Percentiles rank a stretch among this genome's conserved stretches.
Evolutionary conservation across 2,797 vertebrate genomes (phyloP).

Genomic region (Pseudocheirus occidentalis): DNA sequence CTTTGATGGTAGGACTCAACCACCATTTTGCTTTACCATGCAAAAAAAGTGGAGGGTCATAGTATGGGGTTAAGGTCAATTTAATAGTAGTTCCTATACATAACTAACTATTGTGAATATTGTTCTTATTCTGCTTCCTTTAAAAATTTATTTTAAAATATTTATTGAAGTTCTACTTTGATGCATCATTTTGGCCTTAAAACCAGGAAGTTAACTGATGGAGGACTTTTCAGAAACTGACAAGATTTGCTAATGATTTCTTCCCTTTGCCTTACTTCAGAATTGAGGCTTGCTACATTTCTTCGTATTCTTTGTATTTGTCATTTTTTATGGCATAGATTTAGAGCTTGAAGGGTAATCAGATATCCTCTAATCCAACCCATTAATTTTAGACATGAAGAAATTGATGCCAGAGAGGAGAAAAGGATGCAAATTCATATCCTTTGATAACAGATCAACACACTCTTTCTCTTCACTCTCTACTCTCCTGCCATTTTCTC

Average conservation of each 20-base stretch:
- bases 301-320: background rate
- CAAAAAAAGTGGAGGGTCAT: background rate
- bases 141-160: background rate
- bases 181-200: background rate
- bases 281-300: background rate
- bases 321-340: background rate
- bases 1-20: background rate
- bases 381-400: background rate
- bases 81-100: background rate
- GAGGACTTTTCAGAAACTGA: background rate
- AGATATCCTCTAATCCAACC: background rate
- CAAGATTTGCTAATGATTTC: background rate
- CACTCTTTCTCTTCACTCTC: background rate
- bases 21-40: background rate
- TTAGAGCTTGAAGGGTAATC: background rate
- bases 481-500: background rate
- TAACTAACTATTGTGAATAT: background rate
- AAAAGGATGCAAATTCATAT: background rate
- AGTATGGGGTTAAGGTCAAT: background rate
- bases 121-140: background rate
- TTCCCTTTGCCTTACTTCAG: background rate
- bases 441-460: background rate
- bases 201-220: background rate
- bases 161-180: background rate
- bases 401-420: background rate